Percentiles rank a stretch among this genome's conserved stretches.
phyloP scores from a whole-genome alignment of 2,113 vertebrate species.

The Emydocephalus ijimae region DNA sequence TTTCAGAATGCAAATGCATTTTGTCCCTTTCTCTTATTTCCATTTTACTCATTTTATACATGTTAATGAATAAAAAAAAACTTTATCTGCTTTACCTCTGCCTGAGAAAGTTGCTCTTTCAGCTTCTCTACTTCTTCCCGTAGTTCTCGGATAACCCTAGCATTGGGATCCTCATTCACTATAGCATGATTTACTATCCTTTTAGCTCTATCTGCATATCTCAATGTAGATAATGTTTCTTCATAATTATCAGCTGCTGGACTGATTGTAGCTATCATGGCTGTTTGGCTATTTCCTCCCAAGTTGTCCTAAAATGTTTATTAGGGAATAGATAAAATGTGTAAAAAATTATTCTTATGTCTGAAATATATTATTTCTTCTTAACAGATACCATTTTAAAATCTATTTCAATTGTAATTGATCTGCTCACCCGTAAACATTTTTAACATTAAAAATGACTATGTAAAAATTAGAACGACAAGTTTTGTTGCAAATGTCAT shows the following conservation, averaged over 20 bases:
- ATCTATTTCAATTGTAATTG: not conserved
- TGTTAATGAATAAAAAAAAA: not conserved
- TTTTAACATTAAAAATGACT: not conserved
- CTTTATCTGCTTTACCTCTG: constrained; percentile 76
- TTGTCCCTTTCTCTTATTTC: not conserved
- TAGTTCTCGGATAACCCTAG: constrained; percentile 93
- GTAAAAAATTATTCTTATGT: not conserved
- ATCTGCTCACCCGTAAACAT: not conserved
- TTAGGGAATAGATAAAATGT: constrained; percentile 23
- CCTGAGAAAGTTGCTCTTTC: constrained; percentile 90
- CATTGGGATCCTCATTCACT: constrained; percentile 97
- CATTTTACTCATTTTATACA: not conserved
- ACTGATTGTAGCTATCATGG: constrained; percentile 98
- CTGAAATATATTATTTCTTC: not conserved
- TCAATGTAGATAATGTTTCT: constrained; percentile 93
- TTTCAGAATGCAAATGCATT: not conserved
- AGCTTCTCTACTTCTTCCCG: constrained; percentile 97
- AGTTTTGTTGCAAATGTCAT: not conserved
- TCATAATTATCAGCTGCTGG: constrained; percentile 97
- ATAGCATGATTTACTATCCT: constrained; percentile 95
- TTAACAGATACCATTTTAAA: not conserved
- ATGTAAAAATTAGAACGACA: not conserved
- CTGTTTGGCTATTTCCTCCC: constrained; percentile 97
- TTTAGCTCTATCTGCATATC: constrained; percentile 95
- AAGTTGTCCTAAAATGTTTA: constrained; percentile 84